Conservation (phyloP, 2,888 invertebrate species). For the Phyllotreta striolata region DNA sequence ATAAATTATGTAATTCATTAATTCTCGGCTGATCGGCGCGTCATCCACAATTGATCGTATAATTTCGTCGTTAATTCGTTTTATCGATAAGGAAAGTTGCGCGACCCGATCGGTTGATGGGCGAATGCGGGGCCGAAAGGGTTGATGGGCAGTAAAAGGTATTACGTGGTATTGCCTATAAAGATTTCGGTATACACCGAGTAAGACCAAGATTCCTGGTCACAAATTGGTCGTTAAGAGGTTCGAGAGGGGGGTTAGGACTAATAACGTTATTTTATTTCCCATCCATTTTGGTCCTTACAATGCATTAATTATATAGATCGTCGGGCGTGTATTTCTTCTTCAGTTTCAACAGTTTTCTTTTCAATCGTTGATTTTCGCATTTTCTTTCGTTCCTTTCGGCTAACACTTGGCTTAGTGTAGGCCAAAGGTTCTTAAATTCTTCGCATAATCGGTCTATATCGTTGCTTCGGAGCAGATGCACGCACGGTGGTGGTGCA, state of each 20-base stretch:
- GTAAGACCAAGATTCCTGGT: no score
- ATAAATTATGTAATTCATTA: slow-evolving; percentile 33
- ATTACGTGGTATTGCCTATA: no score
- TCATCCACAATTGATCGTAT: slow-evolving; percentile 28
- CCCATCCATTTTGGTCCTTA: no score
- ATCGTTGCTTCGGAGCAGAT: slow-evolving; percentile 4
- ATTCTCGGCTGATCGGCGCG: slow-evolving; percentile 21
- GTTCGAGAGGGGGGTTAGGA: no score
- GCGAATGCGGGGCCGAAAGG: no score
- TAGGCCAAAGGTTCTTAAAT: slow-evolving; percentile 5
- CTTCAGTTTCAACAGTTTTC: slow-evolving; percentile 1
- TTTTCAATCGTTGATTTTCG: slow-evolving; percentile 4
- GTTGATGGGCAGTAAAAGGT: no score
- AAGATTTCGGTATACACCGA: no score
- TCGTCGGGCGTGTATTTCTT: slow-evolving; percentile 1
- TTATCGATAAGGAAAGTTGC: no score
- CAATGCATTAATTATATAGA: no score
- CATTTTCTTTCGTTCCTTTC: not conserved
- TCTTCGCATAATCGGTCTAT: not conserved
- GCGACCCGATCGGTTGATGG: no score
- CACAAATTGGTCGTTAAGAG: no score
- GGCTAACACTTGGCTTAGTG: not conserved
- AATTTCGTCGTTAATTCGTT: slow-evolving; percentile 25
- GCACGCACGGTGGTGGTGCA: not conserved
- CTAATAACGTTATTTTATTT: no score